phyloP scores from a whole-genome alignment of 1,140 invertebrate species.

The Meloidogyne floridensis region DNA sequence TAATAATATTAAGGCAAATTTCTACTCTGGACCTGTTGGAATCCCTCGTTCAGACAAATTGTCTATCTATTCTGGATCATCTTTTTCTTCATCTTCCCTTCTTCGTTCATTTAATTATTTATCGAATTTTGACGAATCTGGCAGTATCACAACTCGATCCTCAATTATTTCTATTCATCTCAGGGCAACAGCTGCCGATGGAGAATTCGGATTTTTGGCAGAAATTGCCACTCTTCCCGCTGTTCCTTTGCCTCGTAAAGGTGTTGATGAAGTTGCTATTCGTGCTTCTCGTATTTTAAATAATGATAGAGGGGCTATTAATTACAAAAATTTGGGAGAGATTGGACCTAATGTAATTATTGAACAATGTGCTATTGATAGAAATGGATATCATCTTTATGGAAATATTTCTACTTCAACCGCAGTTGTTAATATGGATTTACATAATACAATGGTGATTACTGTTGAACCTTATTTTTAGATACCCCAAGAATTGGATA shows the following conservation, averaged over 20 bases:
- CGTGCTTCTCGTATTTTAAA: constrained; percentile 79
- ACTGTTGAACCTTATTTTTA: constrained; percentile 44
- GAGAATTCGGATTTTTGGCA: constrained; percentile 91
- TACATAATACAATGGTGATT: constrained; percentile 85
- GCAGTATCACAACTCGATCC: constrained; percentile 41
- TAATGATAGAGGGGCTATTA: constrained; percentile 84
- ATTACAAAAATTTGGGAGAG: constrained; percentile 80
- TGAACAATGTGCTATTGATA: constrained; percentile 80
- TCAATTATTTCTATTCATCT: constrained; percentile 82
- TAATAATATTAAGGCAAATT: constrained; percentile 48
- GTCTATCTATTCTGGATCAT: constrained; percentile 69
- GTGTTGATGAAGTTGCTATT: constrained; percentile 84
- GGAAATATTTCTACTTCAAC: constrained; percentile 90
- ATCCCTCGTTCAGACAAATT: constrained; percentile 58
- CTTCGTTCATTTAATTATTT: constrained; percentile 41
- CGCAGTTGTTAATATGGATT: constrained; percentile 80
- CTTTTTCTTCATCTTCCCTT: constrained; percentile 51
- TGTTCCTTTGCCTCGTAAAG: constrained; percentile 77
- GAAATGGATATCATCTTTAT: constrained; percentile 87
- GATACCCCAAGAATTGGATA: too few relatives aligned
- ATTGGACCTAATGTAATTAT: constrained; percentile 84
- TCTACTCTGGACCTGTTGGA: constrained; percentile 49
- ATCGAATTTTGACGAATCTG: constrained; percentile 33
- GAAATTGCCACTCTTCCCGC: constrained; percentile 92
- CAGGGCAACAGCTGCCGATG: constrained; percentile 88